A percentile compares a stretch with the other conserved stretches of the same genome.
Evolutionary conservation across 2,888 invertebrate genomes (phyloP).

Genomic region (Coenonympha arcania): DNA sequence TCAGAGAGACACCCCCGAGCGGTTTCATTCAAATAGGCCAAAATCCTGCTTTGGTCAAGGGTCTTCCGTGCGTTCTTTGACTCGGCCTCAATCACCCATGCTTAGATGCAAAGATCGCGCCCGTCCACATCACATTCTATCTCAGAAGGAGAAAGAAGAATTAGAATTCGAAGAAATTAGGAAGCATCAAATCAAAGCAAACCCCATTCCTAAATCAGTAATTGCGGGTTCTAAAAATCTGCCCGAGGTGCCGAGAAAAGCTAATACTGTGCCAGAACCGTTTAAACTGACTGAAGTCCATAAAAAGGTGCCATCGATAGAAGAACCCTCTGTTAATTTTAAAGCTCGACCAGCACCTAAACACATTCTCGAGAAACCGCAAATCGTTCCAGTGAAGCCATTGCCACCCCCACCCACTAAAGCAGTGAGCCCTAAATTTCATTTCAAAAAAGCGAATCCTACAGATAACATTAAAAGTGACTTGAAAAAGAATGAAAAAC

Average conservation of each 20-base stretch:
- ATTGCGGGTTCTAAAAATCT: slow-evolving; percentile 66
- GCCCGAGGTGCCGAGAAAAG: slow-evolving; percentile 70
- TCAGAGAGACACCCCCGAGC: slow-evolving; percentile 74
- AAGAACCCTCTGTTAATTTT: slow-evolving; percentile 50
- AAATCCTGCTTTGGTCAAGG: slow-evolving; percentile 37
- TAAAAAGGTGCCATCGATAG: slow-evolving; percentile 51
- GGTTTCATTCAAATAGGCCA: slow-evolving; percentile 61
- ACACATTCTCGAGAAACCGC: slow-evolving; percentile 62
- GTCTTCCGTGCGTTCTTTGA: slow-evolving; percentile 41
- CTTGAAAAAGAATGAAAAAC: slow-evolving; percentile 22
- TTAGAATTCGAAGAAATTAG: slow-evolving; percentile 77
- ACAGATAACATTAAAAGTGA: slow-evolving; percentile 36
- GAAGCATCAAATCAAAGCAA: slow-evolving; percentile 79
- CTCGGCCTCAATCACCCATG: slow-evolving; percentile 71
- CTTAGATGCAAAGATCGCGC: slow-evolving; percentile 71
- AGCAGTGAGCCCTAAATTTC: slow-evolving; percentile 54
- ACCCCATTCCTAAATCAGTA: slow-evolving; percentile 76
- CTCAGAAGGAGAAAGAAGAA: slow-evolving; percentile 76
- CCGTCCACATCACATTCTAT: slow-evolving; percentile 69
- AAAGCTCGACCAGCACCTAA: slow-evolving; percentile 78
- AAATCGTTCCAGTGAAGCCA: slow-evolving; percentile 45
- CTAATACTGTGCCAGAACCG: slow-evolving; percentile 75
- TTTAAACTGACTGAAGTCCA: slow-evolving; percentile 76
- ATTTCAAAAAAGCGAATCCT: slow-evolving; percentile 47
- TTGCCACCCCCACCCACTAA: slow-evolving; percentile 42